Conservation (phyloP, 2,888 invertebrate genomes). For the Zygothrica quintamaculata region DNA sequence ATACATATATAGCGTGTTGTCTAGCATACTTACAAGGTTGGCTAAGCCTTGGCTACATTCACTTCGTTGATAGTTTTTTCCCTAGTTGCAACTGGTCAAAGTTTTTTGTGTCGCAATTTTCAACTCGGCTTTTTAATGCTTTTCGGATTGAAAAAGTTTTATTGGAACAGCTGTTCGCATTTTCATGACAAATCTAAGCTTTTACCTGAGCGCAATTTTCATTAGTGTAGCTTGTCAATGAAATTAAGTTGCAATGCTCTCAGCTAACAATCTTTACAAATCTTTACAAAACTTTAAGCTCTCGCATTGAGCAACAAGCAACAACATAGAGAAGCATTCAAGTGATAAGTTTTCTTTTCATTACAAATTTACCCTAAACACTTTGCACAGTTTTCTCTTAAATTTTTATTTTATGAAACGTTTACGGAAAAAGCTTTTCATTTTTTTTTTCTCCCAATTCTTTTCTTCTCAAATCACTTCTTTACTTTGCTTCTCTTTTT, state of each 20-base stretch:
- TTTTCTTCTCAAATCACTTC: too few species aligned
- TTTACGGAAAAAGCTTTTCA: too few species aligned
- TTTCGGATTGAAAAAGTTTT: slow-evolving; percentile 75
- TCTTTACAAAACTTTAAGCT: background rate
- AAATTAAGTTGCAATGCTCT: background rate
- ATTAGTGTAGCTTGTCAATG: slow-evolving; percentile 46
- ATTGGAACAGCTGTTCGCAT: slow-evolving; percentile 63
- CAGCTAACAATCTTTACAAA: background rate
- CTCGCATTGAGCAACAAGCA: background rate
- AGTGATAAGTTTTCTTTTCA: background rate
- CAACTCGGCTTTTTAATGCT: slow-evolving; percentile 64
- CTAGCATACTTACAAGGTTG: background rate
- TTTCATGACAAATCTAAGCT: slow-evolving; percentile 2
- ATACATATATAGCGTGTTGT: background rate
- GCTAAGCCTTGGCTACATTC: slow-evolving; percentile 13
- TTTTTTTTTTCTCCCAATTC: too few species aligned
- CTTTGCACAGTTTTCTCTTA: too few species aligned
- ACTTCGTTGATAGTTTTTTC: slow-evolving; percentile 32
- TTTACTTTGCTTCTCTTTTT: background rate
- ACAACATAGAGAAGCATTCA: background rate
- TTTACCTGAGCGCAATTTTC: slow-evolving; percentile 53
- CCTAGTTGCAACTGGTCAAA: slow-evolving; percentile 61
- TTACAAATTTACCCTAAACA: background rate
- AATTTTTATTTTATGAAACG: too few species aligned
- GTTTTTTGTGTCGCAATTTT: slow-evolving; percentile 60